Evolutionary conservation across 2,888 invertebrate genomes (phyloP).

Genomic region (Dexiosoma caninum): DNA sequence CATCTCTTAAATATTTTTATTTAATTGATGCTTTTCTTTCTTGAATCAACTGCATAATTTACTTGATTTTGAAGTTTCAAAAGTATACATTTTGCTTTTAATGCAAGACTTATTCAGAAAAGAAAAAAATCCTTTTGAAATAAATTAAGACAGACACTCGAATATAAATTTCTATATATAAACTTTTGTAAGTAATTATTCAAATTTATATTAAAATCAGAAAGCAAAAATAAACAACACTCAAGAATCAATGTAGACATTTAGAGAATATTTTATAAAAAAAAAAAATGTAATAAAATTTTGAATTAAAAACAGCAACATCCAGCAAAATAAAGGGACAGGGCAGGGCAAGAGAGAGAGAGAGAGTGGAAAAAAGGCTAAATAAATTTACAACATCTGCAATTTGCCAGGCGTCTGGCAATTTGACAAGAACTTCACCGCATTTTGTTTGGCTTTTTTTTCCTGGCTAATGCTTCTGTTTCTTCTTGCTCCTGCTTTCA

Average conservation of each 20-base stretch:
- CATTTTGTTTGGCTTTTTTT: constrained; percentile 39
- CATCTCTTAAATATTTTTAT: too few relatives aligned
- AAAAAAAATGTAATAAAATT: neutral
- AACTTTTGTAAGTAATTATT: constrained; percentile 47
- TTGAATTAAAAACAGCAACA: constrained; percentile 3
- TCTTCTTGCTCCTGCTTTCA: neutral
- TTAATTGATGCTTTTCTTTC: too few relatives aligned
- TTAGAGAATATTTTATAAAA: neutral
- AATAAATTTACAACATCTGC: constrained; percentile 55
- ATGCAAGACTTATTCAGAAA: constrained; percentile 4
- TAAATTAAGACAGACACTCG: constrained; percentile 37
- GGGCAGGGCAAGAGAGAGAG: neutral
- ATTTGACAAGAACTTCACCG: constrained; percentile 56
- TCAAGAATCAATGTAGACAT: constrained; percentile 23
- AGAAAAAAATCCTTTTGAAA: neutral
- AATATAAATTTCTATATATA: constrained; percentile 36
- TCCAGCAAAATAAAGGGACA: neutral
- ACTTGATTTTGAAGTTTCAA: neutral
- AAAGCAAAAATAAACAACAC: neutral
- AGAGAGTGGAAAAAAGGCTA: neutral
- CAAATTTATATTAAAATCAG: constrained; percentile 46
- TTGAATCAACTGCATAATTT: constrained; percentile 27
- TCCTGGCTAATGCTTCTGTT: neutral
- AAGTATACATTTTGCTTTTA: neutral
- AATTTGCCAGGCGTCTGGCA: constrained; percentile 60